Evolutionary conservation across 2,113 vertebrate genomes (phyloP).

Genomic region (Toxotes jaculatrix): DNA sequence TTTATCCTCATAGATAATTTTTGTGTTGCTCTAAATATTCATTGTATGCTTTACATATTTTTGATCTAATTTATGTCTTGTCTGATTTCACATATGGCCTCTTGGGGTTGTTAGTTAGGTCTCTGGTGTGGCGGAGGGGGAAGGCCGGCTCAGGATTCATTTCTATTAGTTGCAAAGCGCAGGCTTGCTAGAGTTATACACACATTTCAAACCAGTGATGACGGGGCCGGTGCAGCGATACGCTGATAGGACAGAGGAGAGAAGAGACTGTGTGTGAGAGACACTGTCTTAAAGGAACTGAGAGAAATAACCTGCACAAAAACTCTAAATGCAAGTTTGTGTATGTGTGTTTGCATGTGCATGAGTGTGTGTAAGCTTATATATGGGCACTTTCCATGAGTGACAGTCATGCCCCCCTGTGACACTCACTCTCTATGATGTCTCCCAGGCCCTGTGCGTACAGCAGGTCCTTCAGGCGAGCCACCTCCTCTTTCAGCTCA

Average conservation of each 20-base stretch:
- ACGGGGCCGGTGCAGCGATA: constrained; percentile 75
- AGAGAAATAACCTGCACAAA: constrained; percentile 34
- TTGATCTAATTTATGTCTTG: background rate
- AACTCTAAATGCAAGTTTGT: background rate
- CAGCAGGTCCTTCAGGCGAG: constrained; percentile 94
- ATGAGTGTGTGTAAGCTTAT: background rate
- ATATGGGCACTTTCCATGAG: background rate
- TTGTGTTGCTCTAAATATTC: constrained; percentile 1
- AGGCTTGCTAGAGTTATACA: constrained; percentile 78
- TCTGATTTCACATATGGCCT: constrained; percentile 8
- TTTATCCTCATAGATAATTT: background rate
- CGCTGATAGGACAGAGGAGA: constrained; percentile 81
- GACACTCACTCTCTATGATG: constrained; percentile 96
- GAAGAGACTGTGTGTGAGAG: constrained; percentile 68
- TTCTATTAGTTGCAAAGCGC: constrained; percentile 78
- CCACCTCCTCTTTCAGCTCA: constrained; percentile 97
- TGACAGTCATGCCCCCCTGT: background rate
- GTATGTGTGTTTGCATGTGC: background rate
- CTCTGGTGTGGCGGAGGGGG: constrained; percentile 71
- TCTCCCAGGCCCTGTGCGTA: constrained; percentile 95
- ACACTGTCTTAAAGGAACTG: constrained; percentile 23
- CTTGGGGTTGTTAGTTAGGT: constrained; percentile 24
- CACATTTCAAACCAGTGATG: constrained; percentile 86
- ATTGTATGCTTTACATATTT: background rate
- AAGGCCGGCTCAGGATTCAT: constrained; percentile 45